Evolutionary conservation across 2,113 vertebrate species (phyloP), one percentile per base, ranked within the genome.

Genomic region (Varanus komodoensis): DNA sequence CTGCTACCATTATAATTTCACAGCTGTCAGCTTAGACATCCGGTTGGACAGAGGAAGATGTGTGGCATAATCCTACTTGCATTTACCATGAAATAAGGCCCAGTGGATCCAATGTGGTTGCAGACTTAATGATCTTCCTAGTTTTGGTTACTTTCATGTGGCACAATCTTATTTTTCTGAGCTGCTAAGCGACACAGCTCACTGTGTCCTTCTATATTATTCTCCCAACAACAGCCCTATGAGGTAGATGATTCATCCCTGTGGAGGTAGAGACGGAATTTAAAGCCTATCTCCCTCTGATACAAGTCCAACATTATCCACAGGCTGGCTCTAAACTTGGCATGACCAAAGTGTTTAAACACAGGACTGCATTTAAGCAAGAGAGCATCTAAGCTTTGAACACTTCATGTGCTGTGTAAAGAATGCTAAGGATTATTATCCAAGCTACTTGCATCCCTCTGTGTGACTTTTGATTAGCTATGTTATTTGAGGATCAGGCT

Each of bases 11-110:
- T 87, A 0, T 48, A 88, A 54, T 81, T 15, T 29, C 85, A 34
- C 32, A 87, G 23, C 4, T 8, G 38, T 38, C 29, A 80, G 11
- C 14, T 80, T 92, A 86, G 61, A 67, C 50, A 27, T 54, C 19
- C 12, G 12, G 7, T 74, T 14, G 68, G 89, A 0, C 38, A 89
- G 32, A n/a, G 27, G 12, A 89, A 82, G 90, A 92, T 78, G 79
- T 88, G 88, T 71, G 93, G 92, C 44, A 81, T 38, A 79, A 89
- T 86, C 89, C 87, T 84, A 86, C 77, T 23, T 23, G 3, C 77
- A 61, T 29, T 50, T 89, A 27, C 74, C 32, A 8, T 21, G 68
- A n/a, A 38, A 6, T 79, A 80, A 68, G 64, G 44, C 38, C 34
- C 12, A 23, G 0, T 71, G 67, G 29, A 3, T 38, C 32, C 34